Percentiles rank a stretch among this genome's conserved stretches.
phyloP scores from a whole-genome alignment of 2,888 invertebrate genomes.

The Caenorhabditis auriculariae region DNA sequence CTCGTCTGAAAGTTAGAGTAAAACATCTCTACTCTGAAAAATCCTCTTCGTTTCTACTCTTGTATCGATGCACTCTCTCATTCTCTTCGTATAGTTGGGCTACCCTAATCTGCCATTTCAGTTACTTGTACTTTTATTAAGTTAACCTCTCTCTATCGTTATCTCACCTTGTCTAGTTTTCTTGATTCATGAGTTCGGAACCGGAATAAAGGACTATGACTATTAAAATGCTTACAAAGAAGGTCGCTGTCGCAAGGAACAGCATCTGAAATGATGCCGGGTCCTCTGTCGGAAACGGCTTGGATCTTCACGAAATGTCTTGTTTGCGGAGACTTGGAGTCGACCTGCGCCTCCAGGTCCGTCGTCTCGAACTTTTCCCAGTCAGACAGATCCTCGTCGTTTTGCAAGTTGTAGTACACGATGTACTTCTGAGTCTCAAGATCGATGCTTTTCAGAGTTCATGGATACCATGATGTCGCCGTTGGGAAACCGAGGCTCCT shows the following conservation, averaged over 20 bases:
- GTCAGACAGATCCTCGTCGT: constrained; percentile 28
- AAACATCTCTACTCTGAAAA: neutral
- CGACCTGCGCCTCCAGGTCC: constrained; percentile 14
- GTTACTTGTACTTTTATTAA: no score
- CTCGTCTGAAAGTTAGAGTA: constrained; percentile 21
- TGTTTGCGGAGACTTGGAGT: constrained; percentile 6
- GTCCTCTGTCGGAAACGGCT: constrained; percentile 32
- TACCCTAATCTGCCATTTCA: no score
- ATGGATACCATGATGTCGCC: constrained; percentile 37
- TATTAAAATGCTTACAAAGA: constrained; percentile 16
- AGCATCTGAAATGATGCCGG: constrained; percentile 34
- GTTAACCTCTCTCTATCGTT: no score
- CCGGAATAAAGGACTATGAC: no score
- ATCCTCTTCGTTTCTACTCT: no score
- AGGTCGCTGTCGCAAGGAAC: constrained; percentile 22
- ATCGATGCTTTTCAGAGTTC: neutral
- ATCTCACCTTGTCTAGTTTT: no score
- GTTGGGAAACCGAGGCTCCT: constrained; percentile 30
- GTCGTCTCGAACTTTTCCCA: constrained; percentile 36
- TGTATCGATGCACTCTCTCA: no score
- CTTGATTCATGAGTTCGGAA: no score
- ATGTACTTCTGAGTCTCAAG: constrained; percentile 30
- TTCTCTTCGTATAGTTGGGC: no score
- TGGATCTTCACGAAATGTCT: constrained; percentile 30
- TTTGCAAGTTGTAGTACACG: constrained; percentile 30